Evolutionary conservation across 2,888 invertebrate genomes (phyloP).

Genomic region (Sycophila texana): DNA sequence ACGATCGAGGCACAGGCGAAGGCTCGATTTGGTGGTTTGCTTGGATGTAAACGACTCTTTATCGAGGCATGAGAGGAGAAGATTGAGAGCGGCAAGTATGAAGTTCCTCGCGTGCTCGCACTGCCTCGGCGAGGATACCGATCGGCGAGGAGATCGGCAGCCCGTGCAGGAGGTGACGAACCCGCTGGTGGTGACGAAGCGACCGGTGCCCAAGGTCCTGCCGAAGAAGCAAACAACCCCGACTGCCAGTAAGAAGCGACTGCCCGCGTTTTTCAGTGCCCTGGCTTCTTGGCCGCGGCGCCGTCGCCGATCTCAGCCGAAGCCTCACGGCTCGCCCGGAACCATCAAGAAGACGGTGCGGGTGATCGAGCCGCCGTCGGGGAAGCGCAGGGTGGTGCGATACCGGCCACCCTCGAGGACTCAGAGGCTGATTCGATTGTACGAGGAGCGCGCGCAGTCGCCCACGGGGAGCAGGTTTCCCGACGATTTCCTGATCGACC

Average conservation of each 20-base stretch:
- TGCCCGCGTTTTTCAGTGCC: slow-evolving; percentile 61
- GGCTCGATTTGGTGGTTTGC: slow-evolving; percentile 38
- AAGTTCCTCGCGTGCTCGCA: slow-evolving; percentile 67
- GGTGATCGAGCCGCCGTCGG: slow-evolving; percentile 45
- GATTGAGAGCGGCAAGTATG: slow-evolving; percentile 58
- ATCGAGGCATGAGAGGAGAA: slow-evolving; percentile 11
- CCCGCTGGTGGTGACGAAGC: slow-evolving; percentile 68
- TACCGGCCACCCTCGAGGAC: slow-evolving; percentile 32
- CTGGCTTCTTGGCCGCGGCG: slow-evolving; percentile 40
- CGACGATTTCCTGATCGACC: slow-evolving; percentile 67
- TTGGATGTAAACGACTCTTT: slow-evolving; percentile 41
- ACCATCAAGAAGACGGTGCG: slow-evolving; percentile 21
- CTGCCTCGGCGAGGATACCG: slow-evolving; percentile 61
- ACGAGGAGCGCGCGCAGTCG: slow-evolving; percentile 51
- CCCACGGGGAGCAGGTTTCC: neutral
- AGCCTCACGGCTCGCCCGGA: neutral
- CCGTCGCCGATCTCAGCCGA: slow-evolving; percentile 19
- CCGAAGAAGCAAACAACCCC: slow-evolving; percentile 37
- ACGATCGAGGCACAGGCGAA: neutral
- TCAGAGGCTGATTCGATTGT: slow-evolving; percentile 48
- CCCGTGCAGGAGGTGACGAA: slow-evolving; percentile 61
- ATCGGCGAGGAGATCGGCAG: slow-evolving; percentile 46
- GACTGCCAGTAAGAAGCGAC: slow-evolving; percentile 47
- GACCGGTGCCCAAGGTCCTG: slow-evolving; percentile 58
- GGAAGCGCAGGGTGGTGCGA: slow-evolving; percentile 5